Conservation (phyloP, 2,113 vertebrate genomes). For the Psammodynastes pulverulentus region DNA sequence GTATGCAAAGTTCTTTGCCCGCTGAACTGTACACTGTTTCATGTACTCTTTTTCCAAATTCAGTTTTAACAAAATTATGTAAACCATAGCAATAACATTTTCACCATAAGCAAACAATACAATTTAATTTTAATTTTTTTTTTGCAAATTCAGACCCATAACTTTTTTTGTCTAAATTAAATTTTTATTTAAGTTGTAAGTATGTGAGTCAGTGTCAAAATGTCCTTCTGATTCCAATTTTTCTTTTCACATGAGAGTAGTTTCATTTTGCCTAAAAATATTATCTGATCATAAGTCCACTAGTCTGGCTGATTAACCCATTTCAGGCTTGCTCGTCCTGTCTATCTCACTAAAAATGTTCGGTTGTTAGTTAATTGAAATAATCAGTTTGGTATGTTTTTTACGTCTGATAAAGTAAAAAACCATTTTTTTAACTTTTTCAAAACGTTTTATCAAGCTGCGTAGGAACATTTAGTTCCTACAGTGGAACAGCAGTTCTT, state of each 20-base stretch:
- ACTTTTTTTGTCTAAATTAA: neutral
- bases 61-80: neutral
- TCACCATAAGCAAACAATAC: neutral
- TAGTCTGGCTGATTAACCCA: neutral
- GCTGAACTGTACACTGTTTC: neutral
- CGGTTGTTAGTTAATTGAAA: slow-evolving; percentile 27
- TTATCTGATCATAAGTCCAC: neutral
- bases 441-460: neutral
- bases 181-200: neutral
- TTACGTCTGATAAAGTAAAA: slow-evolving; percentile 18
- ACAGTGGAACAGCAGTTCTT: slow-evolving; percentile 7
- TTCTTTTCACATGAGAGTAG: neutral
- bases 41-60: neutral
- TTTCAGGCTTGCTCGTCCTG: neutral
- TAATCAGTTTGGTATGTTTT: slow-evolving; percentile 15
- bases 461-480: slow-evolving; percentile 18
- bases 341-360: slow-evolving; percentile 19
- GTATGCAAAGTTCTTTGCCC: neutral
- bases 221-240: neutral
- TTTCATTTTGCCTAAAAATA: neutral
- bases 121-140: neutral
- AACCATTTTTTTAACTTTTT: slow-evolving; percentile 45
- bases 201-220: neutral
- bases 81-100: neutral
- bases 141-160: neutral